Evolutionary conservation across 1,140 invertebrate genomes (phyloP), one percentile per base, ranked within the genome.

Genomic region (Notospermus geniculatus): DNA sequence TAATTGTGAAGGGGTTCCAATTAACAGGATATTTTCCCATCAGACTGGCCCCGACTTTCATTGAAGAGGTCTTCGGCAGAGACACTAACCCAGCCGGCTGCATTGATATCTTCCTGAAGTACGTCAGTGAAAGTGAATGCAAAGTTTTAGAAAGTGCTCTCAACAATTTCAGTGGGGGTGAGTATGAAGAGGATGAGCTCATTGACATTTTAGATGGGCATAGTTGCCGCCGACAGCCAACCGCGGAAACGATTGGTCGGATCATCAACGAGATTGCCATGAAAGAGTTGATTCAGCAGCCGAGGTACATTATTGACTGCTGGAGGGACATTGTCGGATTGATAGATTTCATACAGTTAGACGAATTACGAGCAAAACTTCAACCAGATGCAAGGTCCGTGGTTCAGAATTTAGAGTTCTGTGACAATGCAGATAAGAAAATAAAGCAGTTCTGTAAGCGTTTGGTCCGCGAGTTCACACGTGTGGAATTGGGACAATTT

Each of bases 1-100:
- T 50, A 9, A 54, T 54, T 19, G n/a, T 58, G 27, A 29, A 29
- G 23, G 57, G 57, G 5, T 58, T 19, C 17, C 22, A 50, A 19
- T 17, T 7, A 54, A 29, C 17, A 17, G 25, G 57, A 58, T 58
- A 58, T 27, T 19, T 11, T n/a, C 57, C 39, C 11, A 19, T 43
- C 11, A 43, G 19, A 43, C 19, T 43, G 39, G 39, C 39, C 19
- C 39, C 19, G 39, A 11, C 39, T 13, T 43, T 43, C 19, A 11
- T 11, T 43, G 39, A 43, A 43, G 19, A 19, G 11, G 11, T 43
- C 39, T 13, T 43, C 11, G 11, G 19, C 19, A 19, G 39, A 11
- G 11, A 19, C 39, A 13, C 39, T 43, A 43, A n/a, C n/a, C n/a
- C 19, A 19, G 11, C 39, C 19, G 19, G 19, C 39, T 43, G 11